Evolutionary conservation across 2,113 vertebrate genomes (phyloP).

Genomic region (Isurus oxyrinchus): DNA sequence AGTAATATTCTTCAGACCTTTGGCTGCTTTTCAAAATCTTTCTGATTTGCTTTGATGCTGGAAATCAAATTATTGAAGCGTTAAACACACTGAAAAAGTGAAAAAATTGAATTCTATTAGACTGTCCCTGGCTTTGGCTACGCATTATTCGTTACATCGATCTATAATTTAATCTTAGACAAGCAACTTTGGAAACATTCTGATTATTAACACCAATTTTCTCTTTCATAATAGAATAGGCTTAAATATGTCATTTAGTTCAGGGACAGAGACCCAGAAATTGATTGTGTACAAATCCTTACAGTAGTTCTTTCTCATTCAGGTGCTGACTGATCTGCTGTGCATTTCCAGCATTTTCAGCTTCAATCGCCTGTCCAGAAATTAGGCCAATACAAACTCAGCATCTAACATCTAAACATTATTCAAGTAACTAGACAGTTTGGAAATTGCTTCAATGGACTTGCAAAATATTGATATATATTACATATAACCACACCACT

Average conservation of each 20-base stretch:
- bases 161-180: background rate
- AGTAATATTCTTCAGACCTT: background rate
- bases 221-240: background rate
- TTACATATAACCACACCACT: background rate
- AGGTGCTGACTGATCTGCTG: background rate
- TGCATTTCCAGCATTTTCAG: background rate
- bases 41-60: background rate
- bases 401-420: background rate
- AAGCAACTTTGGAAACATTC: background rate
- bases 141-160: background rate
- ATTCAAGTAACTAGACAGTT: background rate
- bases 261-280: background rate
- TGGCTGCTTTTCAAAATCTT: slow-evolving; percentile 3
- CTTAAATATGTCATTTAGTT: background rate
- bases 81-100: background rate
- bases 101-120: background rate
- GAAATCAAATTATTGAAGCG: background rate
- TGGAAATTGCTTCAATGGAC: background rate
- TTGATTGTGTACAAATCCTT: background rate
- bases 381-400: background rate
- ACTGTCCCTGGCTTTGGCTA: background rate
- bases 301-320: background rate
- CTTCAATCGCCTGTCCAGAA: background rate
- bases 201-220: background rate
- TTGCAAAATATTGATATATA: background rate